These are phyloP conservation scores for Lates japonicus DNA, from an alignment of 2,797 vertebrate species.

Conservation along the genomic window DNA sequence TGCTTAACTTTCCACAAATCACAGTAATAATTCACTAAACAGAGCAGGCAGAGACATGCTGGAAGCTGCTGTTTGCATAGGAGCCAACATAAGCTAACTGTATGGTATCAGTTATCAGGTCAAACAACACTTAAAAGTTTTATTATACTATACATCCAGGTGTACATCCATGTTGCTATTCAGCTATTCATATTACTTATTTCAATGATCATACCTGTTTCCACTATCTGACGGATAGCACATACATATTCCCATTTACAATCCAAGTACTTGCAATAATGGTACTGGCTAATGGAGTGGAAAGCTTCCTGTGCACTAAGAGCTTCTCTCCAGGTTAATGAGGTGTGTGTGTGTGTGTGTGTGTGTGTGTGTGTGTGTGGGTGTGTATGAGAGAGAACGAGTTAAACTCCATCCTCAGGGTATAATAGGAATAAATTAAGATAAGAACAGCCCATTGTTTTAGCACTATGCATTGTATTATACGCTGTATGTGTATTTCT, in stretches of 20 bases:
- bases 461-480: constrained; percentile 23
- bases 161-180: background rate
- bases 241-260: constrained; percentile 35
- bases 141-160: too few species aligned
- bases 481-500: background rate
- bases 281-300: constrained; percentile 65
- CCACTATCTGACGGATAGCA: constrained; percentile 18
- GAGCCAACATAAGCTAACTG: too few species aligned
- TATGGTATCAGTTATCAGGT: too few species aligned
- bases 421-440: constrained; percentile 51
- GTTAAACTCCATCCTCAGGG: constrained; percentile 45
- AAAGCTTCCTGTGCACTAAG: constrained; percentile 62
- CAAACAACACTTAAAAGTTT: too few species aligned
- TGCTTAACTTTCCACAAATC: background rate
- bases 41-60: background rate
- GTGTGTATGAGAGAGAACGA: constrained; percentile 16
- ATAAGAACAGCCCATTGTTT: constrained; percentile 56
- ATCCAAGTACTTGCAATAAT: constrained; percentile 58
- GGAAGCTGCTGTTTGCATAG: too few species aligned
- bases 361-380: constrained; percentile 26
- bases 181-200: constrained; percentile 11
- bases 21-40: background rate
- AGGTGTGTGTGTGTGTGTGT: constrained; percentile 43
- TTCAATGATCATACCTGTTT: constrained; percentile 22
- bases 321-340: constrained; percentile 68